These are phyloP conservation scores for Dinocampus coccinellae DNA, from an alignment of 2,888 invertebrate species.

Conservation along the genomic window DNA sequence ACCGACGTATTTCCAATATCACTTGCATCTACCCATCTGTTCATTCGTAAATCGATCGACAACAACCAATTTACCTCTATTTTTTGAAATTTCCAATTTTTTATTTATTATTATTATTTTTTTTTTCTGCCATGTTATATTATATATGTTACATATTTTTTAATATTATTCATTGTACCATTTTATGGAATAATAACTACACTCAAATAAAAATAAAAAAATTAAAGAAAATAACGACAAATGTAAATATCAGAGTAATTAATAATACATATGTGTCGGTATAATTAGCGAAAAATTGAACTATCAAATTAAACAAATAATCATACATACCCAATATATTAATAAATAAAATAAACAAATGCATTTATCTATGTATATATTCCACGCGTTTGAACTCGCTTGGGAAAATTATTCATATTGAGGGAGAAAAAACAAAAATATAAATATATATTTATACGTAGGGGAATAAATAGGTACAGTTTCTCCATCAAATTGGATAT, in stretches of 20 bases:
- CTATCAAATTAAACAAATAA: background rate
- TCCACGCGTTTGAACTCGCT: background rate
- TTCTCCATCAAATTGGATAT: conserved; percentile 14
- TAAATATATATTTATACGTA: background rate
- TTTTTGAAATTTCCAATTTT: background rate
- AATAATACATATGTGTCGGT: too few species aligned
- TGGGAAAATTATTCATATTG: background rate
- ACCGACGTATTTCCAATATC: conserved; percentile 21
- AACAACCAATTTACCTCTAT: conserved; percentile 18
- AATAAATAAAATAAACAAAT: too few species aligned
- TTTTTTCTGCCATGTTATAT: background rate
- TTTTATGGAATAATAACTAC: background rate
- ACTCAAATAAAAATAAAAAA: background rate
- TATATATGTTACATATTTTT: too few species aligned
- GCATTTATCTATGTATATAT: background rate
- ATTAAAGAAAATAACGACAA: too few species aligned
- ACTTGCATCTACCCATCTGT: conserved; percentile 22
- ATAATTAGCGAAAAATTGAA: too few species aligned
- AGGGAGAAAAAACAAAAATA: background rate
- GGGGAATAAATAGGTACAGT: background rate
- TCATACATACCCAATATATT: background rate
- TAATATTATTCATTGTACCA: background rate
- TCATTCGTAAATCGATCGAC: conserved; percentile 15
- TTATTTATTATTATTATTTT: background rate
- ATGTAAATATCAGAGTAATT: too few species aligned